Percentiles rank a stretch among this genome's conserved stretches.
Evolutionary conservation across 2,888 invertebrate species (phyloP).

Genomic region (Conistra vaccinii): DNA sequence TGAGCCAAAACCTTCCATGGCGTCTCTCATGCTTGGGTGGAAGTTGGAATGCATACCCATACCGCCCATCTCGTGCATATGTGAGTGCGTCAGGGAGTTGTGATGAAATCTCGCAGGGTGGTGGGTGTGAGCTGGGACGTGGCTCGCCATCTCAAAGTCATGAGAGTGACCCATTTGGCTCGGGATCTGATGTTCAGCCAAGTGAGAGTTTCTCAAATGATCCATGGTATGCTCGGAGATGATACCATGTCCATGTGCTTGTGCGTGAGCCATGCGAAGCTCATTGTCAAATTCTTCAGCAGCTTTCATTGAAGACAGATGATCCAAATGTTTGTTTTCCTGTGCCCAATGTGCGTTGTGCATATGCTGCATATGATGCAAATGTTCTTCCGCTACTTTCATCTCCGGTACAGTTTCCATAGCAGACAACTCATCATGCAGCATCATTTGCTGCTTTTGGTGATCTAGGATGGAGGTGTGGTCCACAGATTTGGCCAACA

Average conservation of each 20-base stretch:
- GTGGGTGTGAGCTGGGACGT: constrained; percentile 39
- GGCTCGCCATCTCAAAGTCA: constrained; percentile 44
- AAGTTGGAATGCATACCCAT: constrained; percentile 72
- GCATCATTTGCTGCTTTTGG: constrained; percentile 46
- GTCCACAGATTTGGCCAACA: constrained; percentile 59
- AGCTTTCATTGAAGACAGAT: constrained; percentile 59
- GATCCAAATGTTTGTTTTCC: constrained; percentile 52
- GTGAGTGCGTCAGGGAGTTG: constrained; percentile 68
- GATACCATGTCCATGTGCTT: constrained; percentile 25
- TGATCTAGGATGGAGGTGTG: constrained; percentile 30
- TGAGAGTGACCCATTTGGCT: constrained; percentile 46
- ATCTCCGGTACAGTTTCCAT: constrained; percentile 34
- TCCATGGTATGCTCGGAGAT: constrained; percentile 41
- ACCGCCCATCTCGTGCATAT: constrained; percentile 71
- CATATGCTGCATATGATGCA: constrained; percentile 50
- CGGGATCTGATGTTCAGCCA: constrained; percentile 43
- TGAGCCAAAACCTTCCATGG: constrained; percentile 67
- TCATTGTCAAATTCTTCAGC: constrained; percentile 55
- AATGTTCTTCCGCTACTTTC: constrained; percentile 59
- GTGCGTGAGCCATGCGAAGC: constrained; percentile 19
- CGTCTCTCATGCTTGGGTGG: constrained; percentile 75
- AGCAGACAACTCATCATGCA: constrained; percentile 12
- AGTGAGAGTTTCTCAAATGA: constrained; percentile 46
- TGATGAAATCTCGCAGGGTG: constrained; percentile 48
- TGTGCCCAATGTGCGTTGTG: constrained; percentile 52